Evolutionary conservation across 2,888 invertebrate genomes (phyloP).

Genomic region (Tineola bisselliella): DNA sequence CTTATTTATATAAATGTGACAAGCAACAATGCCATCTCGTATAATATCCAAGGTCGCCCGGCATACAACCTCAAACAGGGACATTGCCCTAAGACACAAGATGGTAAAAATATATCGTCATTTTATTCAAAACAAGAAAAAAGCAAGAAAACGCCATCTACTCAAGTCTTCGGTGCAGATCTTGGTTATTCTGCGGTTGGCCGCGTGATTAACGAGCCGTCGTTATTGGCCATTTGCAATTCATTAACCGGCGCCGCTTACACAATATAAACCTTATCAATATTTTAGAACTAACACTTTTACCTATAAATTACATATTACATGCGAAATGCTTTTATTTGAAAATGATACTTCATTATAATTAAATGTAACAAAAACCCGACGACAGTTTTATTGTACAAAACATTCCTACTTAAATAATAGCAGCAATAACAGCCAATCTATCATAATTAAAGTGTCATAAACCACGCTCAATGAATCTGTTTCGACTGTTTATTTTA

Average conservation of each 20-base stretch:
- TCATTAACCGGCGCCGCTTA: constrained; percentile 8
- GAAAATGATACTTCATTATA: not conserved
- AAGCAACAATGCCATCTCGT: not conserved
- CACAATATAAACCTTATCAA: not conserved
- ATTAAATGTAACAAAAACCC: not conserved
- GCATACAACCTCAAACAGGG: constrained; percentile 27
- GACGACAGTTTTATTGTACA: not conserved
- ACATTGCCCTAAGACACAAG: constrained; percentile 30
- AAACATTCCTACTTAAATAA: not conserved
- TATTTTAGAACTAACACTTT: not conserved
- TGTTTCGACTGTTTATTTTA: not conserved
- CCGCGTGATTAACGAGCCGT: constrained; percentile 27
- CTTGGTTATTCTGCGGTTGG: constrained; percentile 6
- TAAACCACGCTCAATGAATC: constrained; percentile 5
- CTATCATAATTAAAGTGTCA: constrained; percentile 10
- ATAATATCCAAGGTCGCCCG: constrained; percentile 32
- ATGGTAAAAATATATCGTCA: constrained; percentile 26
- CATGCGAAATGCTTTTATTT: not conserved
- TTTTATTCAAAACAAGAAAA: constrained; percentile 12
- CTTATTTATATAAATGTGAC: not conserved
- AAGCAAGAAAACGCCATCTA: constrained; percentile 7
- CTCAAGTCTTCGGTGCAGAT: not conserved
- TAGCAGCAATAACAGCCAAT: not conserved
- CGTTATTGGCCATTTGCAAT: constrained; percentile 19
- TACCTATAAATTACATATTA: not conserved